Evolutionary conservation across 2,797 vertebrate genomes (phyloP).

Genomic region (Acanthurus tractus): DNA sequence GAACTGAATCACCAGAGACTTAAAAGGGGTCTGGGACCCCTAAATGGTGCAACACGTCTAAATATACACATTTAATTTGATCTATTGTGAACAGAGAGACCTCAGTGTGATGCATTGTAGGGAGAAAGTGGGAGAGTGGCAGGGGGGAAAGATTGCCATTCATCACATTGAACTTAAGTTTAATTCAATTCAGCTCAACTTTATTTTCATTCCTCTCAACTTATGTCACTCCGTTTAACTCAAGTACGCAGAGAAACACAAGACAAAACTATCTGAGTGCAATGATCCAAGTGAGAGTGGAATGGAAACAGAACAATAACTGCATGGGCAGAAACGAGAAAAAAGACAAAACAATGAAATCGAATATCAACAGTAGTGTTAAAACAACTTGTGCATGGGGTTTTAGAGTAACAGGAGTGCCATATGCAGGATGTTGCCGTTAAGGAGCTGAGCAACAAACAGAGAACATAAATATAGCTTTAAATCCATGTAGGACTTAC

Average conservation of each 20-base stretch:
- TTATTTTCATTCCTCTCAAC: constrained; percentile 66
- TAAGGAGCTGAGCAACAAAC: not conserved
- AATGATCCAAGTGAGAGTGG: constrained; percentile 21
- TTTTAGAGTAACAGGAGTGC: constrained; percentile 15
- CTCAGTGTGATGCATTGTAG: constrained; percentile 24
- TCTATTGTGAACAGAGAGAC: constrained; percentile 55
- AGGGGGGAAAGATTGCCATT: constrained; percentile 54
- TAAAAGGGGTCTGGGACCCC: constrained; percentile 66
- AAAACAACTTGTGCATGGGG: constrained; percentile 17
- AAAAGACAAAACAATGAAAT: constrained; percentile 20
- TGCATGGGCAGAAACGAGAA: not conserved
- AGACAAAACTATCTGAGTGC: constrained; percentile 2
- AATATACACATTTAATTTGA: constrained; percentile 71
- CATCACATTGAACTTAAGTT: constrained; percentile 64
- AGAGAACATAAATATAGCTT: constrained; percentile 10
- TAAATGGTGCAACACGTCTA: constrained; percentile 67
- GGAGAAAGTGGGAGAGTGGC: constrained; percentile 31
- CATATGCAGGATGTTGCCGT: not conserved
- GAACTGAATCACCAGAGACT: constrained; percentile 62
- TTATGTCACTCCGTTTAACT: constrained; percentile 50
- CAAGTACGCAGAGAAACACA: constrained; percentile 22
- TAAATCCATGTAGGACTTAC: constrained; percentile 1
- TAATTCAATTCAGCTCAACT: constrained; percentile 67
- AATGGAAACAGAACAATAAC: constrained; percentile 31
- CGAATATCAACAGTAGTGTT: constrained; percentile 5